phyloP scores from a whole-genome alignment of 2,113 vertebrate genomes.

The Elachura formosa region DNA sequence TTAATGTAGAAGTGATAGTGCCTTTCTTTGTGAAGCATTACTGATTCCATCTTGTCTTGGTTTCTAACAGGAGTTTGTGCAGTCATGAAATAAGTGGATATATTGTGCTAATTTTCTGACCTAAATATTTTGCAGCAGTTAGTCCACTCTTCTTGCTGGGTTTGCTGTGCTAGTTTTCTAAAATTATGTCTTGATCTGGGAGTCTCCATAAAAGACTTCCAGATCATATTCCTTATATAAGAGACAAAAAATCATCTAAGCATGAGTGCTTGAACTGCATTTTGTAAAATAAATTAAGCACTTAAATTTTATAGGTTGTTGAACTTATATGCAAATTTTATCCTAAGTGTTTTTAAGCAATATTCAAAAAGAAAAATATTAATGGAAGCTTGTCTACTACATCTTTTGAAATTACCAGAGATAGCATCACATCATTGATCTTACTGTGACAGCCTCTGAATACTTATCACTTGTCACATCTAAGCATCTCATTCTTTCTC shows the following conservation, averaged over 20 bases:
- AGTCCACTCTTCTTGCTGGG: not conserved
- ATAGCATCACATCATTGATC: not conserved
- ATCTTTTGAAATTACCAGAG: not conserved
- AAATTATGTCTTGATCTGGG: rapidly evolving
- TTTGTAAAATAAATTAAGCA: not conserved
- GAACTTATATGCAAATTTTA: not conserved
- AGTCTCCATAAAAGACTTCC: not conserved
- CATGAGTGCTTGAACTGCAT: not conserved
- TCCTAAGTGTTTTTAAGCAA: not conserved
- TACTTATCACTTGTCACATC: not conserved
- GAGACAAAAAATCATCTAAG: not conserved
- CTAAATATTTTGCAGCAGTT: not conserved
- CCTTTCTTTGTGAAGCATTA: not conserved
- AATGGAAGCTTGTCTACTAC: not conserved
- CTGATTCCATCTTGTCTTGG: not conserved
- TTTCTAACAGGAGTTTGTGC: not conserved
- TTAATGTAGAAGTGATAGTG: not conserved
- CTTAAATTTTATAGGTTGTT: not conserved
- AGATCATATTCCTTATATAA: not conserved
- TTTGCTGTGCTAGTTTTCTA: not conserved
- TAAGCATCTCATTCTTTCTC: not conserved
- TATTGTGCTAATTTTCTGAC: not conserved
- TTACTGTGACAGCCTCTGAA: constrained; percentile 1
- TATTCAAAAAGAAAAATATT: not conserved
- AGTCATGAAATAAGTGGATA: not conserved